A percentile compares a stretch with the other conserved stretches of the same genome.
Evolutionary conservation across 2,888 invertebrate genomes (phyloP).

Genomic region (Eupithecia exiguata): DNA sequence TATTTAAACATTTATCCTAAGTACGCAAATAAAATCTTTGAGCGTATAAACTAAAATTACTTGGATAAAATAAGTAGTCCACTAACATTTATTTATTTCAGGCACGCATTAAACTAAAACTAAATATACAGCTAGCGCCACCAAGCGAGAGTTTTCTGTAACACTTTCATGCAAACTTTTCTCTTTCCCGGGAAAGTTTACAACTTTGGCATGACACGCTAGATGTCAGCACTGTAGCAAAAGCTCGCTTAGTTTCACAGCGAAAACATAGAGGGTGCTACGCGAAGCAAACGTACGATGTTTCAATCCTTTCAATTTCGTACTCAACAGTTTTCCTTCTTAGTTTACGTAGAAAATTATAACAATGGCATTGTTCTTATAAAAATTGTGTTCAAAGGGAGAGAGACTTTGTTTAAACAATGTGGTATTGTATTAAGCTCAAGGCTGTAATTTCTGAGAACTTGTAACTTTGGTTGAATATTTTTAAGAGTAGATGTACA

Average conservation of each 20-base stretch:
- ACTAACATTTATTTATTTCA: conserved; percentile 7
- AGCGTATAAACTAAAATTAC: not conserved
- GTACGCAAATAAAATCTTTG: not conserved
- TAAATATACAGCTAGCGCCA: conserved; percentile 13
- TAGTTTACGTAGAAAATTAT: conserved; percentile 12
- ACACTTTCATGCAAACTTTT: conserved; percentile 10
- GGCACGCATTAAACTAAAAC: not conserved
- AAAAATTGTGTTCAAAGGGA: conserved; percentile 16
- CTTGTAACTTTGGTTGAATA: not conserved
- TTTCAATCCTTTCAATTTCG: not conserved
- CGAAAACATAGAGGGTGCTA: conserved; percentile 32
- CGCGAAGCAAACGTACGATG: not conserved
- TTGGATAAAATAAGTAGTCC: not conserved
- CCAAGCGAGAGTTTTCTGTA: conserved; percentile 14
- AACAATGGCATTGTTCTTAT: conserved; percentile 27
- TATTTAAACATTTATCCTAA: not conserved
- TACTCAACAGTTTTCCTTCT: not conserved
- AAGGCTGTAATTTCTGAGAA: conserved; percentile 8
- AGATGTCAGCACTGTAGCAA: conserved; percentile 23
- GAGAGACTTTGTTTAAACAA: conserved; percentile 12
- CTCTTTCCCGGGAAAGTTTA: not conserved
- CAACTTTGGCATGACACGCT: not conserved
- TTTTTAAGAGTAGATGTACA: not conserved
- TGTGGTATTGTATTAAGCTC: not conserved
- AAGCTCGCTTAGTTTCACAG: conserved; percentile 18